These are phyloP conservation scores for Coregonus ussuriensis DNA, from an alignment of 2,797 vertebrate genomes.

Conservation along the genomic window DNA sequence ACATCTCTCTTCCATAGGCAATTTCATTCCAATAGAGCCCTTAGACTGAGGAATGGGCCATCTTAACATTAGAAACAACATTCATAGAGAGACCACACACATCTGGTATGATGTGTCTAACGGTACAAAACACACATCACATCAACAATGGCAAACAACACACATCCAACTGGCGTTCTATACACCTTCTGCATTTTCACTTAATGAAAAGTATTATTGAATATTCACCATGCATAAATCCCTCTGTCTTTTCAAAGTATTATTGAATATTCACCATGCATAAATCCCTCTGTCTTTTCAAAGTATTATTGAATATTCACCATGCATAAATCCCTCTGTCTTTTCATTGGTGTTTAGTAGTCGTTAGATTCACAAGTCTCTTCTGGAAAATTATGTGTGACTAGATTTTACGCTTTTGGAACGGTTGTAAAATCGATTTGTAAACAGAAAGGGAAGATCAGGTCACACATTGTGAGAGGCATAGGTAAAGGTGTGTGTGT, in stretches of 20 bases:
- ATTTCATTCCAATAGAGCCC: too few species aligned
- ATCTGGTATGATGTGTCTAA: background rate
- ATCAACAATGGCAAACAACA: constrained; percentile 61
- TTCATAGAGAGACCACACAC: constrained; percentile 25
- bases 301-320: too few species aligned
- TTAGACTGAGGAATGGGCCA: too few species aligned
- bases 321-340: constrained; percentile 76
- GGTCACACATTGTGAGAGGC: too few species aligned
- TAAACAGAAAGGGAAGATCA: too few species aligned
- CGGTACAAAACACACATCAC: constrained; percentile 57
- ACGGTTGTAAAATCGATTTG: too few species aligned
- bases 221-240: constrained; percentile 65
- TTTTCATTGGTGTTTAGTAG: constrained; percentile 81
- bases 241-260: constrained; percentile 81
- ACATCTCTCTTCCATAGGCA: too few species aligned
- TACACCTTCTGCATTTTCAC: constrained; percentile 6
- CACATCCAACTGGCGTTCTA: constrained; percentile 54
- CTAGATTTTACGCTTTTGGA: background rate
- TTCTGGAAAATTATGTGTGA: background rate
- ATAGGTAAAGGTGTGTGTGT: background rate
- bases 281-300: constrained; percentile 77
- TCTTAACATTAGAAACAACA: constrained; percentile 64
- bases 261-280: constrained; percentile 54
- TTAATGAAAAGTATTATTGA: background rate
- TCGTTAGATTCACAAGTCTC: constrained; percentile 25